Conservation (phyloP, 2,888 invertebrate genomes). For the Aphidius colemani region DNA sequence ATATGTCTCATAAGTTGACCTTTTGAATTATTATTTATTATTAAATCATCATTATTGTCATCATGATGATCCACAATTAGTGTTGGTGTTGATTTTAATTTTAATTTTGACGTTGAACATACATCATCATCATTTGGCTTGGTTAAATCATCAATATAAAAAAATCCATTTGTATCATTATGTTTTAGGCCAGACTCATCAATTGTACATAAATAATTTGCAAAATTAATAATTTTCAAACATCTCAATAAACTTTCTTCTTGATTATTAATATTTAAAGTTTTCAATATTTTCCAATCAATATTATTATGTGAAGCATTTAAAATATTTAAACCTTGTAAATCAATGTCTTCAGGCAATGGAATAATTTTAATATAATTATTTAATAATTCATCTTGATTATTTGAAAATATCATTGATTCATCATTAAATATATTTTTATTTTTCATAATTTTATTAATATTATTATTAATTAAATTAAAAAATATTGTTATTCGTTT, state of each 20-base stretch:
- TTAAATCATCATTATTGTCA: slow-evolving; percentile 15
- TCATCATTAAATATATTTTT: slow-evolving; percentile 35
- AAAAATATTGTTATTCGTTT: slow-evolving; percentile 79
- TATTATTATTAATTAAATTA: slow-evolving; percentile 78
- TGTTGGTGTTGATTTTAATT: too few relatives aligned
- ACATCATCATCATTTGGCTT: too few relatives aligned
- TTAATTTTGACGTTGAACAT: slow-evolving; percentile 39
- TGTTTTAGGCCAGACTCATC: slow-evolving; percentile 72
- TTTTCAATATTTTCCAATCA: slow-evolving; percentile 71
- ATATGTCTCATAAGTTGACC: slow-evolving; percentile 78
- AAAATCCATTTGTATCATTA: slow-evolving; percentile 57
- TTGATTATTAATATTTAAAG: slow-evolving; percentile 63
- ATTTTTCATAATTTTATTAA: slow-evolving; percentile 48
- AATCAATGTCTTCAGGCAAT: slow-evolving; percentile 75
- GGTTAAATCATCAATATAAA: too few relatives aligned
- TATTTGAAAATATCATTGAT: slow-evolving; percentile 40
- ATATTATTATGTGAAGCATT: slow-evolving; percentile 71
- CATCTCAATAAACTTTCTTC: slow-evolving; percentile 79
- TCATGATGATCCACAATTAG: not conserved
- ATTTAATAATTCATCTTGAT: slow-evolving; percentile 61
- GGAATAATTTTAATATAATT: slow-evolving; percentile 70
- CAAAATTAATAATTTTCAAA: slow-evolving; percentile 80
- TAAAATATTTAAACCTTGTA: slow-evolving; percentile 73
- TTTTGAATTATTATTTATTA: slow-evolving; percentile 46
- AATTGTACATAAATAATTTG: slow-evolving; percentile 69